These are phyloP conservation scores for Daktulosphaira vitifoliae DNA, from an alignment of 1,140 invertebrate species.

Conservation along the genomic window DNA sequence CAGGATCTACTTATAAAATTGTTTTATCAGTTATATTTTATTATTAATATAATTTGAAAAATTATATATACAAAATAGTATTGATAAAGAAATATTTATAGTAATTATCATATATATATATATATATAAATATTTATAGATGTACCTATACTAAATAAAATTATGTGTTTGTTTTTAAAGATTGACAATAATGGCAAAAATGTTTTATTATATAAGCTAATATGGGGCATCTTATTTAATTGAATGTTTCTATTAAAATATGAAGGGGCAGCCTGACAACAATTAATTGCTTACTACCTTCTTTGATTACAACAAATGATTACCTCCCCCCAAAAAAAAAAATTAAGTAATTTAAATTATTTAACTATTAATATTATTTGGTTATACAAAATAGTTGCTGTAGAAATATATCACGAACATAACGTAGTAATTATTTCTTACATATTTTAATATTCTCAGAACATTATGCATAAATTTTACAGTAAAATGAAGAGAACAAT, in stretches of 20 bases:
- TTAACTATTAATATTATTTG: too few relatives aligned
- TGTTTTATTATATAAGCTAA: neutral
- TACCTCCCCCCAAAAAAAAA: too few relatives aligned
- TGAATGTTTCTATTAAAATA: too few relatives aligned
- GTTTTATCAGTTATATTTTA: constrained; percentile 8
- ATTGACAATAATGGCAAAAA: neutral
- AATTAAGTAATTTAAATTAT: too few relatives aligned
- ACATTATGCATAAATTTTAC: neutral
- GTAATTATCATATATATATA: constrained; percentile 15
- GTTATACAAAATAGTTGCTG: too few relatives aligned
- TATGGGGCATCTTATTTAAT: too few relatives aligned
- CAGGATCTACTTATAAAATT: constrained; percentile 31
- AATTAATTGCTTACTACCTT: too few relatives aligned
- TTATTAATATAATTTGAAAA: constrained; percentile 2
- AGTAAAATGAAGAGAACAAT: constrained; percentile 30
- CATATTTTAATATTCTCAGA: too few relatives aligned
- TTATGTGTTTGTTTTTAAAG: neutral
- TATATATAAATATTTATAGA: neutral
- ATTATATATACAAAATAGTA: constrained; percentile 32
- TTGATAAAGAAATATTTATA: constrained; percentile 32
- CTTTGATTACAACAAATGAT: too few relatives aligned
- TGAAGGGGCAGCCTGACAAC: too few relatives aligned
- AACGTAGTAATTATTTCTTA: too few relatives aligned
- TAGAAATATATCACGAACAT: too few relatives aligned
- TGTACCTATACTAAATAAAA: constrained; percentile 23